A percentile compares a stretch with the other conserved stretches of the same genome.
phyloP scores from a whole-genome alignment of 64 coral and sea anemone species.

The Pachyseris speciosa region DNA sequence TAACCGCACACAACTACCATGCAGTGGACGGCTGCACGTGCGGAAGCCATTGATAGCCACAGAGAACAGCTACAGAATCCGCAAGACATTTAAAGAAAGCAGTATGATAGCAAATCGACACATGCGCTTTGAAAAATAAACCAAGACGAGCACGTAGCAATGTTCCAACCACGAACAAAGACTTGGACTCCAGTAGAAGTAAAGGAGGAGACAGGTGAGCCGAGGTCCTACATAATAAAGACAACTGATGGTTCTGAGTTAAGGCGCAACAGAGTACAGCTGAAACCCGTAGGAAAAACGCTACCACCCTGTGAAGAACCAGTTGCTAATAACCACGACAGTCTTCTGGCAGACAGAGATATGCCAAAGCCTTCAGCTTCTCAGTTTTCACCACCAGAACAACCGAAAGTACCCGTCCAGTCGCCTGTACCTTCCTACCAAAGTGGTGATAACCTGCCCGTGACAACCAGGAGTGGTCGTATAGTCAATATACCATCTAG shows the following conservation, averaged over 20 bases:
- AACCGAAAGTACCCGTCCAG: too few species aligned
- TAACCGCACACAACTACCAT: neutral
- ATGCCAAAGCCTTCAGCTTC: constrained; percentile 2
- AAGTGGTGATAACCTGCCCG: neutral
- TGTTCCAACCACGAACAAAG: constrained; percentile 3
- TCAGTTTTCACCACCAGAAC: neutral
- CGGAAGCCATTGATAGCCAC: neutral
- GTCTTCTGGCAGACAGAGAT: neutral
- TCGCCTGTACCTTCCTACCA: neutral
- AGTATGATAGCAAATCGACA: too few species aligned
- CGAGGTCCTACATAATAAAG: constrained; percentile 14
- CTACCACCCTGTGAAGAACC: neutral
- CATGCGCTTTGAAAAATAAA: too few species aligned
- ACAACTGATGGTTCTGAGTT: constrained; percentile 33
- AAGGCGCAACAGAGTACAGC: constrained; percentile 21
- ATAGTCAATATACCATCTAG: constrained; percentile 22
- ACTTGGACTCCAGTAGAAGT: constrained; percentile 19
- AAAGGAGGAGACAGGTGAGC: neutral
- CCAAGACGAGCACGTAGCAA: neutral
- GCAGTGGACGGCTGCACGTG: neutral
- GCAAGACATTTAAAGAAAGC: too few species aligned
- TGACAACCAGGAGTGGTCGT: constrained; percentile 32
- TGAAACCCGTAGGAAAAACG: neutral
- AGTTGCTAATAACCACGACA: neutral
- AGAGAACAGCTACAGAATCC: too few species aligned